These are phyloP conservation scores for Ceramica pisi DNA, from an alignment of 2,888 invertebrate species.

Conservation along the genomic window DNA sequence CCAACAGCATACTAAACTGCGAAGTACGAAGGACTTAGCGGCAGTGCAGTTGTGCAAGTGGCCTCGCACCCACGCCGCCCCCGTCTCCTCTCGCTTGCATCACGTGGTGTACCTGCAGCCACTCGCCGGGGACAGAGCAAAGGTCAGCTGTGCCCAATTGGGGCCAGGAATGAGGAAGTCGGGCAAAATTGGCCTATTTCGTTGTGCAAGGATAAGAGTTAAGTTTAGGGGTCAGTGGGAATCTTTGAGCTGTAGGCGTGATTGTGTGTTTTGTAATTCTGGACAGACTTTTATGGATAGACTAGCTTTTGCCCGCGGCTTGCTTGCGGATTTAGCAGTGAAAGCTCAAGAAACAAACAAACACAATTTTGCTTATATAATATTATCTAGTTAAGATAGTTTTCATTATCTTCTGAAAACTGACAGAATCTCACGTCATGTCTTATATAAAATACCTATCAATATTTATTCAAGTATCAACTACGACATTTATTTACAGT, in stretches of 20 bases:
- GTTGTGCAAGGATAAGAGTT: constrained; percentile 26
- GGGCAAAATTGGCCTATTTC: constrained; percentile 38
- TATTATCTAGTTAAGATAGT: neutral
- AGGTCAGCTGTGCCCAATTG: constrained; percentile 66
- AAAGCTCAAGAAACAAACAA: no score
- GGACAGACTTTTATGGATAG: neutral
- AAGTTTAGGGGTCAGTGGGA: constrained; percentile 41
- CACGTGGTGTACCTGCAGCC: constrained; percentile 58
- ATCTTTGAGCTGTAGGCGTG: constrained; percentile 1
- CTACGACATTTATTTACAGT: constrained; percentile 1
- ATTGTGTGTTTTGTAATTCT: neutral
- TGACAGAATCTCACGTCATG: neutral
- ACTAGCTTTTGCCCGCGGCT: neutral
- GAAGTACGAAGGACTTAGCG: constrained; percentile 39
- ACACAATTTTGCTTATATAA: no score
- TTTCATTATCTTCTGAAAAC: neutral
- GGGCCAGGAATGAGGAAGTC: constrained; percentile 50
- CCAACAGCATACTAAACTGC: constrained; percentile 24
- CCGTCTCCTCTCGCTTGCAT: constrained; percentile 70
- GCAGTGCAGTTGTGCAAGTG: constrained; percentile 79
- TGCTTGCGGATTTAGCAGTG: no score
- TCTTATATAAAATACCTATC: neutral
- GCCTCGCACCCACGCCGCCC: constrained; percentile 82
- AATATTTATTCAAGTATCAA: neutral
- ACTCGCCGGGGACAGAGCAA: constrained; percentile 57